Conservation (phyloP, 2,113 vertebrate species). For the Malurus elegans region DNA sequence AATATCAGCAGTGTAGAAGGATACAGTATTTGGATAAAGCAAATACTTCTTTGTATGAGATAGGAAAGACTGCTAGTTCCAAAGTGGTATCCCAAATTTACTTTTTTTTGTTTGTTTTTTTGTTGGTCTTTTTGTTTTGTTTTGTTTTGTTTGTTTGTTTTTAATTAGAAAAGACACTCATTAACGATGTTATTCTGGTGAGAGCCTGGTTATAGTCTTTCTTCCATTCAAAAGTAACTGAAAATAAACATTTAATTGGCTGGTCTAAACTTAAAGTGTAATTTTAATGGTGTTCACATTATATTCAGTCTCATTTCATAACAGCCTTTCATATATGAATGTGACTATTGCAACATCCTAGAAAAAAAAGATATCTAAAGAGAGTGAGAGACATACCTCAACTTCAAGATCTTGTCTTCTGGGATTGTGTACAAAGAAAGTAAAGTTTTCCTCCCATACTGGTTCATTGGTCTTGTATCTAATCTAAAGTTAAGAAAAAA, state of each 20-base stretch:
- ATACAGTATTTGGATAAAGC: not conserved
- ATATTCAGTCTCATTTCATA: not conserved
- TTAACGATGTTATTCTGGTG: not conserved
- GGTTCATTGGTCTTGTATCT: slow-evolving; percentile 93
- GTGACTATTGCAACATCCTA: not conserved
- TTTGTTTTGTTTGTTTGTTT: not conserved
- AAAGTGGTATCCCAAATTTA: not conserved
- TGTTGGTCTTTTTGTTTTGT: not conserved
- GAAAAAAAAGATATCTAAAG: not conserved
- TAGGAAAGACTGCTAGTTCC: not conserved
- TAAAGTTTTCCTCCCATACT: slow-evolving; percentile 93
- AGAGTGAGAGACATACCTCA: slow-evolving; percentile 77
- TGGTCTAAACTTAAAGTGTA: not conserved
- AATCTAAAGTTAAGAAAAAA: slow-evolving; percentile 71
- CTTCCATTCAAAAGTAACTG: not conserved
- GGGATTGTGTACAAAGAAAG: slow-evolving; percentile 94
- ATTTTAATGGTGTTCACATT: not conserved
- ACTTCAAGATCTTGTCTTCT: slow-evolving; percentile 88
- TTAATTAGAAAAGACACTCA: not conserved
- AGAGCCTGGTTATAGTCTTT: not conserved
- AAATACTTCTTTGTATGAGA: not conserved
- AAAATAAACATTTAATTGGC: not conserved
- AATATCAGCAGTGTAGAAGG: not conserved
- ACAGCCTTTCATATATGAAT: not conserved
- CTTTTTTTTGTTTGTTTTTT: not conserved